Evolutionary conservation across 2,113 vertebrate genomes (phyloP), one percentile per base, ranked within the genome.

Genomic region (Hippocampus comes): DNA sequence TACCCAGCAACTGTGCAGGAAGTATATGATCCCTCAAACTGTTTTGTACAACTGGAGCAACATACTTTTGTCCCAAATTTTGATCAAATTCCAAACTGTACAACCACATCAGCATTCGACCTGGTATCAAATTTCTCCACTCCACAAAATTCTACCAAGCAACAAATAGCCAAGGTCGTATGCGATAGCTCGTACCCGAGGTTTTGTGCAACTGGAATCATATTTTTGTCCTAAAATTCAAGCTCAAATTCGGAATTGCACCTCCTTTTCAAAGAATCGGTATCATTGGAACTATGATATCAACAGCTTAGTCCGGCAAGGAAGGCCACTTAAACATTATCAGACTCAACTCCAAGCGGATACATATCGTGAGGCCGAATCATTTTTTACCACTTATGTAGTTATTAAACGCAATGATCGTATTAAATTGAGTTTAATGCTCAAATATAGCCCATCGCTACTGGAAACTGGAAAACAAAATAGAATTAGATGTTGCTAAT

Each of bases 391-490:
- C 17, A 42, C 53, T 30, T 68, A 14, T 59, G 23, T n/a, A 55
- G 34, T 79, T 79, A 78, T 34, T 63, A 72, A 74, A 57, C 12
- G 27, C 27, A 70, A 72, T 12, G 0, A 38, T 66, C 64, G 38
- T 2, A 38, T 67, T 49, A 42, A 76, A 75, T 63, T 17, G 56
- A 57, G 9, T 68, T 68, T 56, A 43, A 75, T 77, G 71, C 57
- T 64, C 49, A 68, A 27, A 55, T 73, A 70, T 64, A 55, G 51
- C 12, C 34, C 12, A 11, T 66, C 42, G 34, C n/a, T 49, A 23
- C 67, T 65, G 56, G 63, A 70, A 77, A 72, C 17, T 48, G 14
- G 55, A 64, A 76, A 18, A 12, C 43, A 67, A 78, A 79, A 78
- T 64, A 48, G 21, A 75, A 81, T 78, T 79, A 68, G 1, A 17